Conservation (phyloP, 2,797 vertebrate genomes). For the Scyliorhinus canicula region DNA sequence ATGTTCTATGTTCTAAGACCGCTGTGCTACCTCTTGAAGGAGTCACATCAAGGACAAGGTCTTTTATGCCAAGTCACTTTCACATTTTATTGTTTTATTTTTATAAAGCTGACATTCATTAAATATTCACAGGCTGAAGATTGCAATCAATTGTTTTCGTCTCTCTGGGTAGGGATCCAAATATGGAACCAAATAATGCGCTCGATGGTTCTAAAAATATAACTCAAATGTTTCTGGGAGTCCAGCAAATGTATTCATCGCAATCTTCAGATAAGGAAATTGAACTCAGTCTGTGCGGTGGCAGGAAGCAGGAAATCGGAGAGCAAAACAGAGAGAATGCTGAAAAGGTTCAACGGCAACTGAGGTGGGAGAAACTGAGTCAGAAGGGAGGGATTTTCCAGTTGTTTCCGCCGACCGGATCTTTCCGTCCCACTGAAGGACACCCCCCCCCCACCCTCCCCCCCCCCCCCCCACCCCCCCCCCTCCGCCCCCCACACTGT, state of each 20-base stretch:
- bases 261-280: constrained; percentile 21
- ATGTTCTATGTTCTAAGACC: background rate
- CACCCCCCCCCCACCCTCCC: no score
- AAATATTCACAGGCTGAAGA: constrained; percentile 28
- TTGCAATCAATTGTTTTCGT: constrained; percentile 25
- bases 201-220: background rate
- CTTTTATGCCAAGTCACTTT: background rate
- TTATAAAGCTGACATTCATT: background rate
- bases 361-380: no score
- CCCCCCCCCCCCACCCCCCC: no score
- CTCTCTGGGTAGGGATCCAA: background rate
- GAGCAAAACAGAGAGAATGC: background rate
- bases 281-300: background rate
- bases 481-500: no score
- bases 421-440: no score
- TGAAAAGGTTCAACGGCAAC: background rate
- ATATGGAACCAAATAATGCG: background rate
- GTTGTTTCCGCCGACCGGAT: no score
- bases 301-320: background rate
- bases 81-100: background rate
- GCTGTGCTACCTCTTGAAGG: background rate
- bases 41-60: background rate
- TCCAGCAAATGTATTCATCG: background rate
- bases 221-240: background rate
- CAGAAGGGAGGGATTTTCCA: no score